Evolutionary conservation across 2,113 vertebrate genomes (phyloP).

Genomic region (Todiramphus chloris): DNA sequence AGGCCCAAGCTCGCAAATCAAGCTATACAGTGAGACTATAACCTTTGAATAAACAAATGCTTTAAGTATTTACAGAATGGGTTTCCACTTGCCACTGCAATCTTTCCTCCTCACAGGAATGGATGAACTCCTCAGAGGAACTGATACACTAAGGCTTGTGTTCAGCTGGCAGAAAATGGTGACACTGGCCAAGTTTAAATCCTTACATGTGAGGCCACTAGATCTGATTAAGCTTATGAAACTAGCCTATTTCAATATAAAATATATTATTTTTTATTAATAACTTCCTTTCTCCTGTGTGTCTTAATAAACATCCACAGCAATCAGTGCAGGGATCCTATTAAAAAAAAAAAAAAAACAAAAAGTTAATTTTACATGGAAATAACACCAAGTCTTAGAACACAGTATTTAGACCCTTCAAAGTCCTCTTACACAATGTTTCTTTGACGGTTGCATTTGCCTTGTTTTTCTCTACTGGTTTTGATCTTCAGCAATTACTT

Average conservation of each 20-base stretch:
- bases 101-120: background rate
- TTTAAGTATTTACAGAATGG: background rate
- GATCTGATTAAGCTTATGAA: background rate
- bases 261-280: background rate
- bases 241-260: background rate
- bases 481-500: background rate
- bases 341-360: background rate
- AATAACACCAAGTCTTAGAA: background rate
- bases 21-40: accelerated
- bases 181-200: background rate
- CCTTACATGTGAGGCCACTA: background rate
- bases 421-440: background rate
- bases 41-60: background rate
- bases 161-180: background rate
- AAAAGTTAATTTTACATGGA: background rate
- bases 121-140: background rate
- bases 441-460: background rate
- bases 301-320: background rate
- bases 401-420: background rate
- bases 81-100: background rate
- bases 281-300: background rate
- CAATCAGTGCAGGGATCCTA: background rate
- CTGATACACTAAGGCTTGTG: background rate
- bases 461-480: background rate
- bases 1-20: background rate